phyloP scores from a whole-genome alignment of 2,113 vertebrate species.

The Nycticorax nycticorax region DNA sequence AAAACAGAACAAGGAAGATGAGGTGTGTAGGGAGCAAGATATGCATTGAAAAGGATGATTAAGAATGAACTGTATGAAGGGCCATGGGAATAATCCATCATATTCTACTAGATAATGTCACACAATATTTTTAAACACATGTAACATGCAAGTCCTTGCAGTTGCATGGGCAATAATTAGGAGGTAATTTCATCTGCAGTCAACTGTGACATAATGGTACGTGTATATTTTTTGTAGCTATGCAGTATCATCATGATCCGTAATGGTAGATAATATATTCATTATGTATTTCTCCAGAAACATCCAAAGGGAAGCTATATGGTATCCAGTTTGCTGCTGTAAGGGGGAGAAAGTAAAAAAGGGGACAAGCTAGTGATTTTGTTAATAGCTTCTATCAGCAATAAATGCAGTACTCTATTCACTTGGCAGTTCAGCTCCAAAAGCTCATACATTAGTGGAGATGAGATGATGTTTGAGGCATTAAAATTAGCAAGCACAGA shows the following conservation, averaged over 20 bases:
- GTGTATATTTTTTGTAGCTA: background rate
- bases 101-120: background rate
- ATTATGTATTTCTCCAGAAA: background rate
- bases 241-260: background rate
- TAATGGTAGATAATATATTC: background rate
- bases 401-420: background rate
- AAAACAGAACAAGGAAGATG: background rate
- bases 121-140: background rate
- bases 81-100: background rate
- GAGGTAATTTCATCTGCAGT: background rate
- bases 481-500: background rate
- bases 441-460: background rate
- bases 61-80: background rate
- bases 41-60: background rate
- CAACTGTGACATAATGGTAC: background rate
- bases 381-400: background rate
- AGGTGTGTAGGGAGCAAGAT: background rate
- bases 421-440: background rate
- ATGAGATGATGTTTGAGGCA: background rate
- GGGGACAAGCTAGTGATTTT: background rate
- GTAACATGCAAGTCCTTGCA: background rate
- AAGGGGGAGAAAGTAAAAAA: background rate
- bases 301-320: background rate
- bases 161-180: background rate
- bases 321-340: background rate